A percentile compares a stretch with the other conserved stretches of the same genome.
Conservation (phyloP, 2,888 invertebrate species). For the Gymnocheta viridis region DNA sequence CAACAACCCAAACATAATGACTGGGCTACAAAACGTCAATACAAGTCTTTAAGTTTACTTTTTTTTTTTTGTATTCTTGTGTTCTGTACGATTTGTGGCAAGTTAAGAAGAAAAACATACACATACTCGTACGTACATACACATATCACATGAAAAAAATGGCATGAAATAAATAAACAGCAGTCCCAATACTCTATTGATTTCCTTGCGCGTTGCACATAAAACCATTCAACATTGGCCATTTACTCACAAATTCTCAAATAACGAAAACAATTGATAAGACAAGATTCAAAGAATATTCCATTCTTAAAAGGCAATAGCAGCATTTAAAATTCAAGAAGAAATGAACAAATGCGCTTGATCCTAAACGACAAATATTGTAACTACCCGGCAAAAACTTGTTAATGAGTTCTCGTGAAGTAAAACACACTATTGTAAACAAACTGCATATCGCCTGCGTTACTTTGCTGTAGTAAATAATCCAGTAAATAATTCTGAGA, state of each 20-base stretch:
- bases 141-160: conserved; percentile 4
- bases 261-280: conserved; percentile 66
- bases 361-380: background rate
- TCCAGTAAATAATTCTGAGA: too few species aligned
- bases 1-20: conserved; percentile 55
- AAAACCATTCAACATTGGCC: background rate
- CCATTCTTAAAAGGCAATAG: background rate
- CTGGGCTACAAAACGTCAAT: conserved; percentile 40
- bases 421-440: too few species aligned
- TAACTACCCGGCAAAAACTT: too few species aligned
- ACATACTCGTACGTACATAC: background rate
- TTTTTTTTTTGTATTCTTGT: background rate
- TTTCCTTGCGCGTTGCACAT: conserved; percentile 31
- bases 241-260: background rate
- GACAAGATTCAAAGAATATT: conserved; percentile 24
- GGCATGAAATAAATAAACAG: conserved; percentile 46
- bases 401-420: too few species aligned
- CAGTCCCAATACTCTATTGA: conserved; percentile 47
- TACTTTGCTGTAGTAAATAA: too few species aligned
- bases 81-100: conserved; percentile 1
- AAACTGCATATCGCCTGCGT: too few species aligned
- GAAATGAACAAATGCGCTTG: background rate
- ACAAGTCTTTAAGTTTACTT: conserved; percentile 29
- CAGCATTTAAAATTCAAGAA: background rate
- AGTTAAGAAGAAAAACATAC: conserved; percentile 33